A percentile compares a stretch with the other conserved stretches of the same genome.
Evolutionary conservation across 2,888 invertebrate species (phyloP).

Genomic region (Pherbina coryleti): DNA sequence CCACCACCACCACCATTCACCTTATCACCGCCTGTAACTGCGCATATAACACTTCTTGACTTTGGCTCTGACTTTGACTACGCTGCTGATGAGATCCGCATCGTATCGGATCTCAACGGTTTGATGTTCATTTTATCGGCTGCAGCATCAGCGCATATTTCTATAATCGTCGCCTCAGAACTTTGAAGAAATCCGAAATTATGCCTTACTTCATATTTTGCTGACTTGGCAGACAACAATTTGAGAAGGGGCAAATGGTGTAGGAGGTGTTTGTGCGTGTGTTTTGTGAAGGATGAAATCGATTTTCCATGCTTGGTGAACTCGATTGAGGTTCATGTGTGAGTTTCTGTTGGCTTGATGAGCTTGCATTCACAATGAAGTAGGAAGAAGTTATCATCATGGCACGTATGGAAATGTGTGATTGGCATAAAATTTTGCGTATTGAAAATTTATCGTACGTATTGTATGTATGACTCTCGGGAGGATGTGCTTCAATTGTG

Average conservation of each 20-base stretch:
- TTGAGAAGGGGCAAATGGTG: not conserved
- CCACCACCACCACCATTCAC: not conserved
- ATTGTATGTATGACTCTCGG: no score
- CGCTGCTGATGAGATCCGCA: not conserved
- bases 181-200: not conserved
- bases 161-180: constrained; percentile 57
- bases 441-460: no score
- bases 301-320: constrained; percentile 53
- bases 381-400: constrained; percentile 46
- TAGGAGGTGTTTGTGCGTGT: constrained; percentile 24
- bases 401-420: constrained; percentile 60
- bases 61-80: not conserved
- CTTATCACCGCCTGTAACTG: not conserved
- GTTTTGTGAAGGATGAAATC: constrained; percentile 61
- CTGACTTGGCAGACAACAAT: constrained; percentile 25
- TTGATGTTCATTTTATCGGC: constrained; percentile 7
- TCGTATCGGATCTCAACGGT: constrained; percentile 7
- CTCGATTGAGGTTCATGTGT: constrained; percentile 24
- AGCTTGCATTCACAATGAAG: not conserved
- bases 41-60: constrained; percentile 13
- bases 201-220: constrained; percentile 2
- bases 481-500: no score
- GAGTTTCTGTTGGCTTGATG: constrained; percentile 9
- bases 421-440: constrained; percentile 57
- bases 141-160: constrained; percentile 54